Evolutionary conservation across 1,140 invertebrate genomes (phyloP).

Genomic region (Idris sp.): DNA sequence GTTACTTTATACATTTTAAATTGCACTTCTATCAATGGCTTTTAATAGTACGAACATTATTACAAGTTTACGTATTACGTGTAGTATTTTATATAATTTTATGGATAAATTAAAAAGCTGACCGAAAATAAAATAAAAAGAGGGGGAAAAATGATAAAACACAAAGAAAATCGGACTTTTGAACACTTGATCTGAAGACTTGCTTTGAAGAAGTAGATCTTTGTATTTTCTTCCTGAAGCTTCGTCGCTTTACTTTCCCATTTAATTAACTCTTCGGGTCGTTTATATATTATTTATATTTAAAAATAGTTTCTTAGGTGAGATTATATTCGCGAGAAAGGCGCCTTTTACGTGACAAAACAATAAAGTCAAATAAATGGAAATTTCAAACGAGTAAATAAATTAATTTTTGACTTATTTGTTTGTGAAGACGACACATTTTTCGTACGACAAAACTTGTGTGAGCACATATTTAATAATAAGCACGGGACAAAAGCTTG

Average conservation of each 20-base stretch:
- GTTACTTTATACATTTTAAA: too few relatives aligned
- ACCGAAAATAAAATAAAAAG: background rate
- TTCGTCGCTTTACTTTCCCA: conserved; percentile 75
- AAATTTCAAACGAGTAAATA: conserved; percentile 32
- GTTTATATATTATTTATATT: too few relatives aligned
- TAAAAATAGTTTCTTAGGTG: conserved; percentile 58
- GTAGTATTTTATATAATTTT: too few relatives aligned
- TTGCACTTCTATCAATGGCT: too few relatives aligned
- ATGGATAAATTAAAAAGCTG: too few relatives aligned
- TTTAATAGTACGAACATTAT: too few relatives aligned
- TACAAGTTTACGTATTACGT: too few relatives aligned
- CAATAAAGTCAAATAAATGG: conserved; percentile 43
- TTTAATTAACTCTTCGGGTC: conserved; percentile 74
- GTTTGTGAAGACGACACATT: too few relatives aligned
- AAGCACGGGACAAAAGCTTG: too few relatives aligned
- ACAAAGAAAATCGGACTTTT: background rate
- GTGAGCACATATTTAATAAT: too few relatives aligned
- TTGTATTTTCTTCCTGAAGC: conserved; percentile 43
- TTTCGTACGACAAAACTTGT: too few relatives aligned
- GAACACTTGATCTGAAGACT: conserved; percentile 6
- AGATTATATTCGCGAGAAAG: conserved; percentile 57
- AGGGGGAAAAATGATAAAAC: background rate
- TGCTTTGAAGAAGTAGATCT: conserved; percentile 30
- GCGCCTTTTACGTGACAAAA: conserved; percentile 20
- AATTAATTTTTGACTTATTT: conserved; percentile 40